These are phyloP conservation scores for Rhipidura dahli DNA, from an alignment of 2,113 vertebrate genomes.

Conservation along the genomic window DNA sequence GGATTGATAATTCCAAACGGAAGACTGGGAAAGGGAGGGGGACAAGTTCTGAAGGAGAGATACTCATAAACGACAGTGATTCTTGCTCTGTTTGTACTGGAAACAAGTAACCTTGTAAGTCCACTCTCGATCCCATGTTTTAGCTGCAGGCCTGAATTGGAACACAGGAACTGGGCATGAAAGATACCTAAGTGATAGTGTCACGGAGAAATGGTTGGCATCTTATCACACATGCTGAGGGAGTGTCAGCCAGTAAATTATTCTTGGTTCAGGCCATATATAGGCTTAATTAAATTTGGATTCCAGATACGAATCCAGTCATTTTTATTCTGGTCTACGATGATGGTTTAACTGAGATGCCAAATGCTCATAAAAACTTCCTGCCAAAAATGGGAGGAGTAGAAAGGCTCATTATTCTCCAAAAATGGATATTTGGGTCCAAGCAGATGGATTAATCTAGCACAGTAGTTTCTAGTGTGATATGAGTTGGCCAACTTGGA, in stretches of 20 bases:
- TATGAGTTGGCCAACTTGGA: constrained; percentile 1
- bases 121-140: neutral
- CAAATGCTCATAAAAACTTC: constrained; percentile 37
- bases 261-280: constrained; percentile 38
- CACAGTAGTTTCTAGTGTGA: neutral
- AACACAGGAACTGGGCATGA: neutral
- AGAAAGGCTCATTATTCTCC: constrained; percentile 15
- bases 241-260: constrained; percentile 9
- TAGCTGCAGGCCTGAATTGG: neutral
- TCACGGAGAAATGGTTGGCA: neutral
- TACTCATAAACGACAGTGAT: neutral
- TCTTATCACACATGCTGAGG: neutral
- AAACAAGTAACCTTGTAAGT: neutral
- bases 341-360: constrained; percentile 7
- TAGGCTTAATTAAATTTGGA: constrained; percentile 30
- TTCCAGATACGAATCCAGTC: constrained; percentile 18
- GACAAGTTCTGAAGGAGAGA: neutral
- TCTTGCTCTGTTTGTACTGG: neutral
- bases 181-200: neutral
- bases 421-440: constrained; percentile 12
- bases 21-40: neutral
- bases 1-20: neutral
- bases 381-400: constrained; percentile 52
- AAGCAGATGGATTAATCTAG: neutral
- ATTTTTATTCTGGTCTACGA: constrained; percentile 43